Conservation (phyloP, 2,888 invertebrate genomes). For the Galeruca laticollis region DNA sequence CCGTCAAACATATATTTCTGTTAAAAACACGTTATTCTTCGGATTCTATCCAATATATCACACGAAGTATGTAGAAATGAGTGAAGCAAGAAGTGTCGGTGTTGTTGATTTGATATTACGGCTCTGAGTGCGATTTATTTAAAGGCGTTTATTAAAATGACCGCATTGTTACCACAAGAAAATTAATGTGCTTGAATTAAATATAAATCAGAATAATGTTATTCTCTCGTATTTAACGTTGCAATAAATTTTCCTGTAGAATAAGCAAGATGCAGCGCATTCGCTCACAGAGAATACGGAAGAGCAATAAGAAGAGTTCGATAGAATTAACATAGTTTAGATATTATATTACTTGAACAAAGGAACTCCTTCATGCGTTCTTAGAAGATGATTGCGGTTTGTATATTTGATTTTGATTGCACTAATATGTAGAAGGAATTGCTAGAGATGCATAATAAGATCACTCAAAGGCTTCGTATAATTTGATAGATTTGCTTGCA, state of each 20-base stretch:
- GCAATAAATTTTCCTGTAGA: slow-evolving; percentile 14
- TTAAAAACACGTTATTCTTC: no score
- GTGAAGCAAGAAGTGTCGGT: no score
- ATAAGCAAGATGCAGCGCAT: slow-evolving; percentile 26
- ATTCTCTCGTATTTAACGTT: not conserved
- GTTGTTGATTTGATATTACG: no score
- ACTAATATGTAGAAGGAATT: slow-evolving; percentile 15
- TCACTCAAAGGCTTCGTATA: not conserved
- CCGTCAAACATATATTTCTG: no score
- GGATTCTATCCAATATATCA: no score
- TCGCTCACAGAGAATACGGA: slow-evolving; percentile 14
- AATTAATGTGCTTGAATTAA: not conserved
- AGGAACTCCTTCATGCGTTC: slow-evolving; percentile 19
- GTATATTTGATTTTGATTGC: slow-evolving; percentile 22
- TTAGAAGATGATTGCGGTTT: slow-evolving; percentile 28
- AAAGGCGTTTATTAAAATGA: not conserved
- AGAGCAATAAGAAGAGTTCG: slow-evolving; percentile 22
- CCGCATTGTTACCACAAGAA: not conserved
- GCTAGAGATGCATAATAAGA: slow-evolving; percentile 15
- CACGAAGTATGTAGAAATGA: no score
- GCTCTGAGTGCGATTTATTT: no score
- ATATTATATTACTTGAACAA: slow-evolving; percentile 23
- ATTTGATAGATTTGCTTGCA: no score
- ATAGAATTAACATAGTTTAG: slow-evolving; percentile 29
- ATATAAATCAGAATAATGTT: slow-evolving; percentile 1